Evolutionary conservation across 2,888 invertebrate genomes (phyloP), one percentile per base, ranked within the genome.

Genomic region (Alloscopus bannaensis): DNA sequence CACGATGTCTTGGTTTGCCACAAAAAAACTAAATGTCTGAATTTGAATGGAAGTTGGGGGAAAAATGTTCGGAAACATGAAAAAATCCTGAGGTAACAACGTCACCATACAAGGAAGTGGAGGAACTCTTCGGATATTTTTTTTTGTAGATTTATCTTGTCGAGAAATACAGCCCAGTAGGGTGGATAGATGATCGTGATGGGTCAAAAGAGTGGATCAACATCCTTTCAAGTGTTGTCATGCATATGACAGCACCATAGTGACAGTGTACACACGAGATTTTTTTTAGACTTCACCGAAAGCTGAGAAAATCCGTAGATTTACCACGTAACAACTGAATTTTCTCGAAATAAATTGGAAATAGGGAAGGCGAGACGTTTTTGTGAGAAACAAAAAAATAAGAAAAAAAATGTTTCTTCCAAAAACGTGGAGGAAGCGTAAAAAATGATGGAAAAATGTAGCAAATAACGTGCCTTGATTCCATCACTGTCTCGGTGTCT

Each of bases 141-240:
- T 59, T 72, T 80, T 69, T 62, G 45, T 36, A 70, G 71, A 79
- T 79, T 79, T 66, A 79, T 76, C 76, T 69, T 76, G 76, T 69
- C 69, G 62, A 29, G 62, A 55, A 68, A 52, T 60, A 68, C 68
- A 60, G 42, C 62, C 16, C 62, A 69, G 66, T 77, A 28, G 78
- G 66, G 50, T 78, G 71, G 79, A 72, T 79, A 52, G 68, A 60
- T 79, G 76, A 76, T 76, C 76, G 69, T 76, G 76, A 69, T 76
- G 69, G 76, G 76, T 76, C 76, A 76, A 69, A 76, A 64, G 76
- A 69, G 76, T 76, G 76, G 76, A 76, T 76, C 76, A 69, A 68
- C 40, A 69, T 76, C 69, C 60, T 72, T 79, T 79, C 79, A 79
- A 79, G 79, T 72, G 66, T 68, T 72, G 68, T 65, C 70, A 78